Conservation (phyloP, 92 coral and sea anemone genomes). For the Palythoa heliodiscus region DNA sequence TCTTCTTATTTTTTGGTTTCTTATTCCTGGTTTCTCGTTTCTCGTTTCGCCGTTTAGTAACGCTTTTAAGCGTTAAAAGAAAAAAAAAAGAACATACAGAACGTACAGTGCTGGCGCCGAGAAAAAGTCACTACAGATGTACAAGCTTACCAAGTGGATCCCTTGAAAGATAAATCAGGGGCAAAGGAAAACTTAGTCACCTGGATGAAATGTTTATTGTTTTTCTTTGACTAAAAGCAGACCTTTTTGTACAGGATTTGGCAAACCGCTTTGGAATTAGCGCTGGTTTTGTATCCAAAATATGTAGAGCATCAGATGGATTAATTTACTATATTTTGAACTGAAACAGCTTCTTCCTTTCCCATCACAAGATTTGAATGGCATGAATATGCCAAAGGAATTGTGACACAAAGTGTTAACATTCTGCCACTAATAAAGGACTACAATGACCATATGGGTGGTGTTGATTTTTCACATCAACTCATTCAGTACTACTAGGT, state of each 20-base stretch:
- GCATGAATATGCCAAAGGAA: conserved; percentile 62
- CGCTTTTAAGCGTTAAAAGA: no score
- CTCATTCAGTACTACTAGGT: conserved; percentile 35
- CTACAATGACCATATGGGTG: conserved; percentile 44
- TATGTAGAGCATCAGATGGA: conserved; percentile 60
- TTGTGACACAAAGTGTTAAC: conserved; percentile 9
- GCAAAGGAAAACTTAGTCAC: conserved; percentile 9
- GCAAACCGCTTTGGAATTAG: conserved; percentile 59
- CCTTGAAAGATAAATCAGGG: conserved; percentile 7
- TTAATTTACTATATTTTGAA: conserved; percentile 55
- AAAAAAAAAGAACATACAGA: no score
- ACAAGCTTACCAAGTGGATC: neutral
- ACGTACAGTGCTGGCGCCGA: no score
- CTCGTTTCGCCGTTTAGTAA: no score
- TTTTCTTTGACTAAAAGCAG: conserved; percentile 62
- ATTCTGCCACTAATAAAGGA: neutral
- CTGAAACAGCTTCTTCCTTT: conserved; percentile 58
- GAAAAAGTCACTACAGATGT: no score
- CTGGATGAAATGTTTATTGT: conserved; percentile 57
- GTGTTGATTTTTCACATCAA: conserved; percentile 48
- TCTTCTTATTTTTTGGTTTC: no score
- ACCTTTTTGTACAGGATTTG: conserved; percentile 56
- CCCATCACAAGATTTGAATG: conserved; percentile 46
- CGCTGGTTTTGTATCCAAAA: conserved; percentile 38
- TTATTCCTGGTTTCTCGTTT: no score